Evolutionary conservation across 2,113 vertebrate species (phyloP).

Genomic region (Heteronetta atricapilla): DNA sequence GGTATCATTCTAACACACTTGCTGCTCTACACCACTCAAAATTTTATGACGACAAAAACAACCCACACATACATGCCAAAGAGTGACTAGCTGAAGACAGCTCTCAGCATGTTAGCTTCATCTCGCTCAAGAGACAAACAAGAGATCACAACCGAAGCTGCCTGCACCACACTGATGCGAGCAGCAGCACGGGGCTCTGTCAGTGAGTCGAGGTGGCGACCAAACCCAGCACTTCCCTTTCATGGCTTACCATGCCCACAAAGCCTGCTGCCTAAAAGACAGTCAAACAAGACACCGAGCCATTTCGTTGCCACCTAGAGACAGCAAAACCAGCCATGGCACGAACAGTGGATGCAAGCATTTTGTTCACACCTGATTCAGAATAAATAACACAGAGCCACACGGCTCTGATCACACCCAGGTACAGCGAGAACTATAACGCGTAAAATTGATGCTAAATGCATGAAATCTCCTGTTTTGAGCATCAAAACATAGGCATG

Average conservation of each 20-base stretch:
- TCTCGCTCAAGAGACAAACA: conserved; percentile 63
- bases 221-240: background rate
- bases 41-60: conserved; percentile 71
- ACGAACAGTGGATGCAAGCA: conserved; percentile 37
- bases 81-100: conserved; percentile 66
- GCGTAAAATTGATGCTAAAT: conserved; percentile 39
- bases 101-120: conserved; percentile 68
- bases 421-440: conserved; percentile 26
- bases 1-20: conserved; percentile 66
- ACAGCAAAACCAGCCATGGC: conserved; percentile 19
- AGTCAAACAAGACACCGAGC: conserved; percentile 47
- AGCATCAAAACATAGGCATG: conserved; percentile 40
- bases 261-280: conserved; percentile 54
- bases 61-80: conserved; percentile 55
- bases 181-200: conserved; percentile 30
- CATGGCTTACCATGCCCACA: background rate
- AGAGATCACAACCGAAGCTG: conserved; percentile 67
- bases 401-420: background rate
- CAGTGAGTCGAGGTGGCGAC: conserved; percentile 28
- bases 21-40: conserved; percentile 61
- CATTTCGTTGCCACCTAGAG: conserved; percentile 33
- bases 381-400: conserved; percentile 27
- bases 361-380: conserved; percentile 55
- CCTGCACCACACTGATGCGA: conserved; percentile 35
- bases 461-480: conserved; percentile 32